Evolutionary conservation across 2,113 vertebrate species (phyloP).

Genomic region (rabbit (Oryctolagus cuniculus)): mOryCun1.1 NC_091445.1:82305001-82305500

Average conservation of each 20-base stretch:
- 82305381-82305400: slow-evolving; percentile 31
- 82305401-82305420: background rate
- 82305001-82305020: background rate
- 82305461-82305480: slow-evolving; percentile 34
- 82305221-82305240: background rate
- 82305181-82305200: background rate
- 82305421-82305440: slow-evolving; percentile 1
- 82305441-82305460: slow-evolving; percentile 21
- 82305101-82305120: background rate
- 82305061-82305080: background rate
- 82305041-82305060: background rate
- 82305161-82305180: background rate
- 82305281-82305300: slow-evolving; percentile 18
- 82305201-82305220: background rate
- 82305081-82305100: background rate
- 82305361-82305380: slow-evolving; percentile 11
- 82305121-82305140: no score
- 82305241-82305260: background rate
- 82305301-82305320: slow-evolving; percentile 12
- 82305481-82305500: slow-evolving; percentile 24
- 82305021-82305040: background rate
- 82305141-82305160: background rate
- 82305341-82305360: background rate
- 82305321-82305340: slow-evolving; percentile 43
- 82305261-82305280: background rate